These are phyloP conservation scores for Tetramorium parvispinum DNA, from an alignment of 1,140 invertebrate species.

Conservation along the genomic window DNA sequence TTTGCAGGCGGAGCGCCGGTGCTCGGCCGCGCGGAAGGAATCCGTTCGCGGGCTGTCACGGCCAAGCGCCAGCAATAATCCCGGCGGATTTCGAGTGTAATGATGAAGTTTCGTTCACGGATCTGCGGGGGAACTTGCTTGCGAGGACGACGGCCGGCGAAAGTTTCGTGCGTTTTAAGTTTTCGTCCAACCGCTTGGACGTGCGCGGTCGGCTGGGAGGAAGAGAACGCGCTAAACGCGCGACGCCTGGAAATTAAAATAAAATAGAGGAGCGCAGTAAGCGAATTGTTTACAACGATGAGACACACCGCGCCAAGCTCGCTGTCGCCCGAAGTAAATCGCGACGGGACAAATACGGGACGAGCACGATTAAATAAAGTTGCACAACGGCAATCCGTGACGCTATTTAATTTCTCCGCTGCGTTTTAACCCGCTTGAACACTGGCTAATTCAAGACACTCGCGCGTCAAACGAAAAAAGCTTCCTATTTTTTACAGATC, in stretches of 20 bases:
- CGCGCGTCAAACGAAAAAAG: not conserved
- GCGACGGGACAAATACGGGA: slow-evolving; percentile 41
- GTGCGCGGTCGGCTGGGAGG: slow-evolving; percentile 26
- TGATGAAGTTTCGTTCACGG: slow-evolving; percentile 61
- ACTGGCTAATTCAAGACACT: not conserved
- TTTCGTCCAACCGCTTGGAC: slow-evolving; percentile 39
- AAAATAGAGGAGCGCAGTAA: slow-evolving; percentile 11
- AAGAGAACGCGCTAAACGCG: slow-evolving; percentile 6
- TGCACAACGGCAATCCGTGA: not conserved
- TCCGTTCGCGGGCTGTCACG: slow-evolving; percentile 54
- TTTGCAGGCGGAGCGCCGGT: not conserved
- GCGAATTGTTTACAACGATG: slow-evolving; percentile 50
- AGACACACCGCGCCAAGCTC: slow-evolving; percentile 15
- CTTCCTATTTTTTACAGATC: not conserved
- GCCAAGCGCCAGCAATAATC: slow-evolving; percentile 47
- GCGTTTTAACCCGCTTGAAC: slow-evolving; percentile 42
- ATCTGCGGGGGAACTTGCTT: slow-evolving; percentile 38
- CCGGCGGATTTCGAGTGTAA: slow-evolving; percentile 51
- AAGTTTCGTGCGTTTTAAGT: slow-evolving; percentile 48
- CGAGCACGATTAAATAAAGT: slow-evolving; percentile 50
- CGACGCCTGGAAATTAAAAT: slow-evolving; percentile 45
- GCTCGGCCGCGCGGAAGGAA: slow-evolving; percentile 37
- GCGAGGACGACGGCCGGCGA: not conserved
- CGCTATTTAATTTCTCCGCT: slow-evolving; percentile 44
- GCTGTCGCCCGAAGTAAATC: slow-evolving; percentile 22